Conservation (phyloP, 1,140 invertebrate species). For the Branchinecta lindahli region DNA sequence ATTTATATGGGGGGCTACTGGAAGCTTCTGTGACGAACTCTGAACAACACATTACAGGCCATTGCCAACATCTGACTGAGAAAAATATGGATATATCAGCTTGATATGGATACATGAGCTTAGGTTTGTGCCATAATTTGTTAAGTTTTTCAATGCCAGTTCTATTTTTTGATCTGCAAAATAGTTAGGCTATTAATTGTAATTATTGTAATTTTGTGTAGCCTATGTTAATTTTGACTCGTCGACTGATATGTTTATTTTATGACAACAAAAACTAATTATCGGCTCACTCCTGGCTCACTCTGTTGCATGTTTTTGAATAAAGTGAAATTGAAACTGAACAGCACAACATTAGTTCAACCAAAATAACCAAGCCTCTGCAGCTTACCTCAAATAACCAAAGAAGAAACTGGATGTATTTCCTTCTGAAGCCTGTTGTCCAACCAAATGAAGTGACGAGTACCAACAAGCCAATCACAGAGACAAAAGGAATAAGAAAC, state of each 20-base stretch:
- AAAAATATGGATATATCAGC: too few relatives aligned
- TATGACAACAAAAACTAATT: not conserved
- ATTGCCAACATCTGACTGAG: too few relatives aligned
- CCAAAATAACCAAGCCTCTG: not conserved
- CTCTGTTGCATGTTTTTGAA: not conserved
- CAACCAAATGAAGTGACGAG: not conserved
- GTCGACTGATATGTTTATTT: not conserved
- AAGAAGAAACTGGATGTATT: not conserved
- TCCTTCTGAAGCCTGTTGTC: not conserved
- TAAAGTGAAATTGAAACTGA: too few relatives aligned
- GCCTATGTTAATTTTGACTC: not conserved
- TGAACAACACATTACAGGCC: too few relatives aligned
- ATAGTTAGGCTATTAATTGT: not conserved
- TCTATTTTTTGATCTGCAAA: too few relatives aligned
- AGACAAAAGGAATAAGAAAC: not conserved
- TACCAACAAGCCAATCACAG: not conserved
- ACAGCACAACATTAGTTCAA: too few relatives aligned
- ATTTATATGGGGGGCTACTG: too few relatives aligned
- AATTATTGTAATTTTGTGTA: not conserved
- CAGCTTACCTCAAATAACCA: not conserved
- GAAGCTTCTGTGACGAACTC: too few relatives aligned
- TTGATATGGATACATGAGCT: too few relatives aligned
- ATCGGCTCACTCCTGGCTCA: not conserved
- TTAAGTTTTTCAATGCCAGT: too few relatives aligned
- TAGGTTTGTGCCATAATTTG: too few relatives aligned